Evolutionary conservation across 2,113 vertebrate species (phyloP).

Genomic region (Syngnathus floridae): DNA sequence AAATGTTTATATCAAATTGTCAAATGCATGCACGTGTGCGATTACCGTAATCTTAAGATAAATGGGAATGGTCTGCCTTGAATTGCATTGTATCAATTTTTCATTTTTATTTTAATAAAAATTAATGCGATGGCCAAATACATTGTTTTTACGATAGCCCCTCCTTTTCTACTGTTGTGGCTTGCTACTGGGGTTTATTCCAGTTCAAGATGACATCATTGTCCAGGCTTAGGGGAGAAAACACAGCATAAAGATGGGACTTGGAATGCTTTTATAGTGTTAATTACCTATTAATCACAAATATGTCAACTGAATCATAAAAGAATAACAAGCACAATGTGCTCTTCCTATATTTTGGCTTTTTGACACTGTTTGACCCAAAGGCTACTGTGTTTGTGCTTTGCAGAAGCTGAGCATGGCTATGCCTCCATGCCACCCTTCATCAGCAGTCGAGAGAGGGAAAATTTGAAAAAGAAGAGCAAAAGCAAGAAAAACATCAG

Average conservation of each 20-base stretch:
- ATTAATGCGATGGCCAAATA: conserved; percentile 36
- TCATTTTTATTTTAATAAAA: neutral
- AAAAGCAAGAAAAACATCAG: conserved; percentile 85
- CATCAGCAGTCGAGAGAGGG: conserved; percentile 79
- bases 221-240: conserved; percentile 50
- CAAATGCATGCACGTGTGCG: neutral
- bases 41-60: neutral
- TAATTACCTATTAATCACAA: neutral
- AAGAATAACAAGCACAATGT: neutral
- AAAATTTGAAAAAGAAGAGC: conserved; percentile 80
- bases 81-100: neutral
- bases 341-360: conserved; percentile 8
- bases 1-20: neutral
- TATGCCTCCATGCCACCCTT: conserved; percentile 91
- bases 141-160: conserved; percentile 47
- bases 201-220: conserved; percentile 81
- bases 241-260: conserved; percentile 33
- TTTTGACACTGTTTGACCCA: conserved; percentile 10
- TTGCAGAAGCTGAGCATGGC: conserved; percentile 90
- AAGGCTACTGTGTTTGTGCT: conserved; percentile 45
- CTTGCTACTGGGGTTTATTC: conserved; percentile 73
- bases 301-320: conserved; percentile 4
- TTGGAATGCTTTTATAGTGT: conserved; percentile 14
- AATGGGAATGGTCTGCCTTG: conserved; percentile 1
- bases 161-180: conserved; percentile 71